Base-by-base conservation (phyloP, 2,888 invertebrate species). In the Cerastis rubricosa region DNA sequence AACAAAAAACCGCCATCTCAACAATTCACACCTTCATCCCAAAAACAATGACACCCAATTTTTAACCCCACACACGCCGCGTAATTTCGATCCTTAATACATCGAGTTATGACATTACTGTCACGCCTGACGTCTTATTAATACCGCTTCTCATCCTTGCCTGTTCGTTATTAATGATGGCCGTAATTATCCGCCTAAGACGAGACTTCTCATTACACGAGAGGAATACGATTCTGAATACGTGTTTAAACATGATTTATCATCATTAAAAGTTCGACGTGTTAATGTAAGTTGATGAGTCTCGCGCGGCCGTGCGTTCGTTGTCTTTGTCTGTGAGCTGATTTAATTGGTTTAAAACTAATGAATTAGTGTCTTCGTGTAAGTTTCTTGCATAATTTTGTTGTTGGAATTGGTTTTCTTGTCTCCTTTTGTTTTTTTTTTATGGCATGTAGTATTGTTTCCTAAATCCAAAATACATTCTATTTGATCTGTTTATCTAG, bases 221-320 rank as follows among this genome's bases (percentile, higher is more conserved):
- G 87, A 90, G 90, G 87, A 90, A 91, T 91, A 91, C 88, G 90
- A 91, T 88, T 92, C 90, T 92, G 91, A 93, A 93, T 91, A 91
- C 89, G 88, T 91, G 88, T 88, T 91, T 90, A 90, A 91, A 92
- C 87, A 91, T 90, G 91, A 93, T 94, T 92, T 91, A 92, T 94
- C 95, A 93, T 94, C 91, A 93, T 95, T 94, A 94, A 91, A 94
- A 93, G 91, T 93, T 93, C 89, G 90, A 91, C 87, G 89, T 90
- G 87, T 86, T 93, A 92, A 92, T 92, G 90, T 90, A 92, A 92
- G 89, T 91, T 89, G 89, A 91, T 89, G 87, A 88, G 87, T 90
- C 92, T 89, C 90, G 67, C 75, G 89, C 85, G 91, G 80, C 85
- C 87, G 86, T 88, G 77, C 74, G 73, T 81, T 80, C 76, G 65